phyloP scores from a whole-genome alignment of 2,113 vertebrate genomes.

The Strigops habroptila region DNA sequence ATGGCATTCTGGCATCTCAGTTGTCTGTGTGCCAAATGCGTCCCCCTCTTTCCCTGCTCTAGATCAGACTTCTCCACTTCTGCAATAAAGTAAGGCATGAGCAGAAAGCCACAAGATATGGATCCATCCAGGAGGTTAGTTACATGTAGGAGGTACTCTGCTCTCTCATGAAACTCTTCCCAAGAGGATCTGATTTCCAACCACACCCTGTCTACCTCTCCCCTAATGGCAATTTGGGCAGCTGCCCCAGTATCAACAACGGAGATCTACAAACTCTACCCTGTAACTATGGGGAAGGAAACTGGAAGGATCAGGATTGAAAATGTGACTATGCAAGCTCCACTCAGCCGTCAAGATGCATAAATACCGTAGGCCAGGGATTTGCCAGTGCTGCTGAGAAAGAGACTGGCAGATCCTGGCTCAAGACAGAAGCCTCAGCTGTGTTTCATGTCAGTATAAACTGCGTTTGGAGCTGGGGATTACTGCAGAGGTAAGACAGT shows the following conservation, averaged over 20 bases:
- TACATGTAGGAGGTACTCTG: conserved; percentile 59
- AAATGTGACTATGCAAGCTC: conserved; percentile 42
- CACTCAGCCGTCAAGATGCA: neutral
- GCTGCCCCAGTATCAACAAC: conserved; percentile 65
- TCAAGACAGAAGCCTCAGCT: neutral
- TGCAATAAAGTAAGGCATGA: conserved; percentile 65
- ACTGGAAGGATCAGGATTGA: conserved; percentile 61
- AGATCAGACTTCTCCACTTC: conserved; percentile 12
- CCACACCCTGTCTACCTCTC: conserved; percentile 63
- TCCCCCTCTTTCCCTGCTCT: neutral
- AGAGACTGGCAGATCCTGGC: neutral
- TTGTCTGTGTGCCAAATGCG: neutral
- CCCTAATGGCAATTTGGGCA: conserved; percentile 68
- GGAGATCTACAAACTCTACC: conserved; percentile 66
- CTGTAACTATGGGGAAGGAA: conserved; percentile 66
- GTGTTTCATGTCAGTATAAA: neutral
- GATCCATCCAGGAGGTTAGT: conserved; percentile 65
- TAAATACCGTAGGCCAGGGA: neutral
- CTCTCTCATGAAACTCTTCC: conserved; percentile 69
- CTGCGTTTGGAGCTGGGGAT: neutral
- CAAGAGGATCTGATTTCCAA: conserved; percentile 69
- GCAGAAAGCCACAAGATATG: conserved; percentile 66
- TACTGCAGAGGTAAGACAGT: neutral
- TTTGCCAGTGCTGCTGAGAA: neutral
- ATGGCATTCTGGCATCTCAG: conserved; percentile 1